Base-by-base conservation (phyloP, 2,888 invertebrate genomes). In the Lomographa bimaculata region DNA sequence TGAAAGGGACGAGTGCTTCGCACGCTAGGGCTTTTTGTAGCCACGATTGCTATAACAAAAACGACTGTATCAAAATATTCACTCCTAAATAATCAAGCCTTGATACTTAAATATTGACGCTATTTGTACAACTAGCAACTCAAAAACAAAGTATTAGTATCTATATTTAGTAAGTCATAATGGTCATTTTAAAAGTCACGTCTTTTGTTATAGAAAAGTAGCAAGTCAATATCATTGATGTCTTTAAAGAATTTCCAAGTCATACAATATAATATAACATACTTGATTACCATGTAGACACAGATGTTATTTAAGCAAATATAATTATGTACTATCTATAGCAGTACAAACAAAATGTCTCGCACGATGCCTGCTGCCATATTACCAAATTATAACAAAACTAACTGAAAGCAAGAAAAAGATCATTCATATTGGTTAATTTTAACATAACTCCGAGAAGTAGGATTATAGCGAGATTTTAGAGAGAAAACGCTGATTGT, bases 281-380 rank as follows among this genome's bases (percentile, higher is more conserved):
- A 44, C 21, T 27, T 42, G 46, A 50, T 57, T 41, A 50, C 41
- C 25, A 29, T 56, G 54, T 60, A 44, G 42, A 58, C 39, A 63
- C 67, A 68, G 61, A 42, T 69, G 68, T 57, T 57, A 28, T 12
- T 11, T 34, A 5, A 54, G 45, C 42, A 58, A 62, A 63, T 45
- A 61, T 21, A n/a, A n/a, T n/a, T n/a, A 46, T 34, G 25, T 46
- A 37, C 37, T 38, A 37, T 34, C 33, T 41, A 44, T 41, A 39
- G 23, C 20, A 38, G 26, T 41, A 18, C 30, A 43, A 39, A 46
- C 34, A 3, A 34, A 26, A 34, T n/a, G 43, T 36, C 24, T 44
- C 28, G 36, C 26, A 18, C 30, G 28, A 21, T 10, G 14, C 24
- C 21, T 42, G 12, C 27, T 16, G 23, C 23, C 16, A 27, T 10